Percentiles rank a stretch among this genome's conserved stretches.
phyloP scores from a whole-genome alignment of 2,113 vertebrate genomes.

The Ailurus styani region DNA sequence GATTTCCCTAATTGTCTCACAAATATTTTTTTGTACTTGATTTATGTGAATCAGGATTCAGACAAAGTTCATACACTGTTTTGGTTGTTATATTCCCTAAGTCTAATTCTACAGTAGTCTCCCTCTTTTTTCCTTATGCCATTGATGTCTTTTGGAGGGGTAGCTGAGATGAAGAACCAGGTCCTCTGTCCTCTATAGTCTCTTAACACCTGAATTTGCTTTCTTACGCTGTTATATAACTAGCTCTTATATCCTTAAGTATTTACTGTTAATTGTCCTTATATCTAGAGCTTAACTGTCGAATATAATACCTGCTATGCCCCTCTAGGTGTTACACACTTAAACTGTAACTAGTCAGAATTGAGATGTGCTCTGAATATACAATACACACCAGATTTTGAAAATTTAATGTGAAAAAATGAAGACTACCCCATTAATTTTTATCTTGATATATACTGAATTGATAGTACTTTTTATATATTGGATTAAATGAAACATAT shows the following conservation, averaged over 20 bases:
- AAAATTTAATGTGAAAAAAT: background rate
- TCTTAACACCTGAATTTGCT: background rate
- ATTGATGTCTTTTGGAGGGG: background rate
- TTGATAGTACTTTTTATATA: background rate
- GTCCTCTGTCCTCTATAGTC: background rate
- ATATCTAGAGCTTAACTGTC: background rate
- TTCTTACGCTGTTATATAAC: background rate
- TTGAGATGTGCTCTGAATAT: background rate
- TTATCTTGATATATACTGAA: background rate
- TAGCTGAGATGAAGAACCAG: background rate
- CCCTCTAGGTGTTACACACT: background rate
- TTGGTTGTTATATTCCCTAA: background rate
- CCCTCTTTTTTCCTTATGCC: background rate
- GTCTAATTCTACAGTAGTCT: background rate
- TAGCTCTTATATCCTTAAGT: background rate
- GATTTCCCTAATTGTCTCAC: background rate
- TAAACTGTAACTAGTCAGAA: background rate
- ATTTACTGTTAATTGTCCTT: background rate
- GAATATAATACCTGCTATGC: background rate
- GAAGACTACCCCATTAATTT: background rate
- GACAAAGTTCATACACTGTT: background rate
- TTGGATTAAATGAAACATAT: background rate
- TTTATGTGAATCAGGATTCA: background rate
- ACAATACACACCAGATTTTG: background rate
- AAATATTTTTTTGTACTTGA: background rate